A percentile compares a stretch with the other conserved stretches of the same genome.
These are phyloP conservation scores for Gouania willdenowi DNA, from an alignment of 2,797 vertebrate species.

Conservation along the genomic window DNA sequence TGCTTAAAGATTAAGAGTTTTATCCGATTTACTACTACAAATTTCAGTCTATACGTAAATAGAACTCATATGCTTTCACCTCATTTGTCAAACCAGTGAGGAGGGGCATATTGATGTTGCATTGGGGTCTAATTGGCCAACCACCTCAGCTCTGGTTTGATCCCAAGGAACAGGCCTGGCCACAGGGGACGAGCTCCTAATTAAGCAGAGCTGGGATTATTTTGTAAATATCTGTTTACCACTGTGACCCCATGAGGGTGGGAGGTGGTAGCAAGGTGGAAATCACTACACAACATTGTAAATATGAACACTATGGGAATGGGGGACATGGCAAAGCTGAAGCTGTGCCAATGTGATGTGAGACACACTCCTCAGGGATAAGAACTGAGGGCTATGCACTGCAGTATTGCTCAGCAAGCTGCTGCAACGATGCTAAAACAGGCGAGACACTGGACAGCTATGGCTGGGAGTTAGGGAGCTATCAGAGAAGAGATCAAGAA, in stretches of 20 bases:
- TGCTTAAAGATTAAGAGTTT: conserved; percentile 18
- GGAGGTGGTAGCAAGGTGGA: conserved; percentile 26
- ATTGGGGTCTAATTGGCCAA: conserved; percentile 57
- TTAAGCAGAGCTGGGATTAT: conserved; percentile 78
- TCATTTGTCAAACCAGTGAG: conserved; percentile 10
- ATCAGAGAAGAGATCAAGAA: conserved; percentile 16
- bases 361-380: conserved; percentile 33
- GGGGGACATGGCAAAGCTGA: conserved; percentile 41
- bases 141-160: conserved; percentile 39
- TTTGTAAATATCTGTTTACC: conserved; percentile 82
- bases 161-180: conserved; percentile 40
- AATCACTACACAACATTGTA: conserved; percentile 62
- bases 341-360: conserved; percentile 32
- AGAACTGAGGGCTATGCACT: conserved; percentile 14
- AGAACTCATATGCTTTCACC: neutral
- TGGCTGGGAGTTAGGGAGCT: conserved; percentile 26
- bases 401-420: conserved; percentile 28
- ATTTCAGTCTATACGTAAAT: neutral
- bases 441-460: conserved; percentile 21
- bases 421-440: no score
- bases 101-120: conserved; percentile 6
- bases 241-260: conserved; percentile 45
- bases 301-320: conserved; percentile 66
- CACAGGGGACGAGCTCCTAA: conserved; percentile 65
- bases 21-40: conserved; percentile 16